Percentiles rank a stretch among this genome's conserved stretches.
These are phyloP conservation scores for Anagyrus pseudococci DNA, from an alignment of 2,888 invertebrate species.

Conservation along the genomic window DNA sequence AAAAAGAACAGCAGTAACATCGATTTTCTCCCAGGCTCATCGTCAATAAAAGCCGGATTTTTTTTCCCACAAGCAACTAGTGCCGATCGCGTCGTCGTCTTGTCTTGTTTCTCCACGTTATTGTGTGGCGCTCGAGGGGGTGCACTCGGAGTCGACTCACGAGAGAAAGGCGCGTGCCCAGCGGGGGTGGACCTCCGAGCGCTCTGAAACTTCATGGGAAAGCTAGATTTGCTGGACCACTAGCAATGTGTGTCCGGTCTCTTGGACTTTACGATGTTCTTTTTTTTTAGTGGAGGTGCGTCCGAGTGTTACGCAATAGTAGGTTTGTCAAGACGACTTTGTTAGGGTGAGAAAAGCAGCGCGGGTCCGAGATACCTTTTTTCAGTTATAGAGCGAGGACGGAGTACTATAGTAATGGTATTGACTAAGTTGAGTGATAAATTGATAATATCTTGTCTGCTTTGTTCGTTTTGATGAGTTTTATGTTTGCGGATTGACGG, in stretches of 20 bases:
- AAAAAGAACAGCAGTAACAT: background rate
- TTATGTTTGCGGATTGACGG: background rate
- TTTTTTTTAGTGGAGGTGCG: slow-evolving; percentile 16
- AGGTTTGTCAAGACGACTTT: background rate
- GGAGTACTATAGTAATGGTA: background rate
- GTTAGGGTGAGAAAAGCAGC: background rate
- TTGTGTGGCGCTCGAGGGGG: background rate
- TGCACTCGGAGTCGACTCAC: background rate
- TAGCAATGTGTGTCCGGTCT: background rate
- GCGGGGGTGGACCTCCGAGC: slow-evolving; percentile 9
- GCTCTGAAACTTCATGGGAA: slow-evolving; percentile 7
- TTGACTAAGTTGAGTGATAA: background rate
- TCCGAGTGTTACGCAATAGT: slow-evolving; percentile 1
- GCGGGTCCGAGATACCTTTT: slow-evolving; percentile 21
- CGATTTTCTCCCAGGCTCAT: background rate
- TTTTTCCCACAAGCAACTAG: background rate
- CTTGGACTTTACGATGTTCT: background rate
- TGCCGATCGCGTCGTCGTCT: background rate
- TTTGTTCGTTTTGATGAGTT: too few relatives aligned
- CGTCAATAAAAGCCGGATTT: background rate
- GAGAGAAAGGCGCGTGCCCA: background rate
- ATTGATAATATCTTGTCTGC: background rate
- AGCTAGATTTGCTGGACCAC: slow-evolving; percentile 17
- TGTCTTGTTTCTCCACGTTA: background rate
- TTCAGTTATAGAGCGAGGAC: too few relatives aligned